Percentiles rank a stretch among this genome's conserved stretches.
phyloP scores from a whole-genome alignment of 2,113 vertebrate genomes.

The Notarius quadriscutis region DNA sequence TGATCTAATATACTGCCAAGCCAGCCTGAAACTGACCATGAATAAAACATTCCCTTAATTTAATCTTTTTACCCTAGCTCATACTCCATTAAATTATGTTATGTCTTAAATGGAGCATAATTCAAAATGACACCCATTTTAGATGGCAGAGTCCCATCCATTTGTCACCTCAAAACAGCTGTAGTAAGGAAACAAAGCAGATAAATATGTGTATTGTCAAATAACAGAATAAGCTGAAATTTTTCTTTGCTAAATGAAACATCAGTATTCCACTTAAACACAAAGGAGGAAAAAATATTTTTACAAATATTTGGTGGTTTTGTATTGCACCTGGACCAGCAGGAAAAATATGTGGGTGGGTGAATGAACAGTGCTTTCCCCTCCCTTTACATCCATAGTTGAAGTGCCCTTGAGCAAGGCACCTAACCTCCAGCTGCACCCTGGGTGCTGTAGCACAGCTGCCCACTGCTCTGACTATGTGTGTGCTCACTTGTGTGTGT shows the following conservation, averaged over 20 bases:
- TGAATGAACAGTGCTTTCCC: too few species aligned
- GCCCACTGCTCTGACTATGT: too few species aligned
- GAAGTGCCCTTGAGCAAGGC: too few species aligned
- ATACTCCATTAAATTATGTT: slow-evolving; percentile 55
- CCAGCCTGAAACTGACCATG: slow-evolving; percentile 54
- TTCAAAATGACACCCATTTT: slow-evolving; percentile 46
- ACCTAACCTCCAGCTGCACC: too few species aligned
- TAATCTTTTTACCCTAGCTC: slow-evolving; percentile 54
- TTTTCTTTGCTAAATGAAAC: neutral
- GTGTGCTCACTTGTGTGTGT: too few species aligned
- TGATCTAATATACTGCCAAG: slow-evolving; percentile 55
- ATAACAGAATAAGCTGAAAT: neutral
- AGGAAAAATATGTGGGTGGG: too few species aligned
- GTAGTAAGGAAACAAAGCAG: slow-evolving; percentile 18
- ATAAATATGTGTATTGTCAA: neutral
- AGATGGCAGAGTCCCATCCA: slow-evolving; percentile 13
- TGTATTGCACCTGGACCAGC: too few species aligned
- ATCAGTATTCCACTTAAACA: neutral
- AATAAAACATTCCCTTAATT: slow-evolving; percentile 59
- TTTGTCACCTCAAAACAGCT: slow-evolving; percentile 30
- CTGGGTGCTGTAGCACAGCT: too few species aligned
- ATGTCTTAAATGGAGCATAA: slow-evolving; percentile 49
- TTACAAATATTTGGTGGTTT: neutral
- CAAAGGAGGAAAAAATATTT: neutral
- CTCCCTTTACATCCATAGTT: too few species aligned